Percentiles rank a stretch among this genome's conserved stretches.
Conservation (phyloP, 2,888 invertebrate species). For the Drosophila subquinaria region DNA sequence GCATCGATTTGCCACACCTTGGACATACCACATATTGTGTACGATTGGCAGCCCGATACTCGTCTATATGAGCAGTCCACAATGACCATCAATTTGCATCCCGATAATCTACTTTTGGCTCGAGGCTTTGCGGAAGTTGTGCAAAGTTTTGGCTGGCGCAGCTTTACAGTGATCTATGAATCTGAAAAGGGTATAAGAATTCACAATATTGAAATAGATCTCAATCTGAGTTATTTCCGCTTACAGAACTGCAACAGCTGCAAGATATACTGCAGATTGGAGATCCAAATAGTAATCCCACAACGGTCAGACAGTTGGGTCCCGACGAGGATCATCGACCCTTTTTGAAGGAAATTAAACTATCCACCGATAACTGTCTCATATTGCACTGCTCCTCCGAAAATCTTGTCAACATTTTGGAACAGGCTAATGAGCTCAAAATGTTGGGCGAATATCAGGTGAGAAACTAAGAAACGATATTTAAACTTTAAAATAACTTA, state of each 20-base stretch:
- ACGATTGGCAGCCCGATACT: conserved; percentile 87
- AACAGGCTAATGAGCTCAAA: conserved; percentile 92
- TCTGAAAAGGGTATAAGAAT: conserved; percentile 89
- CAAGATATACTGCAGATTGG: conserved; percentile 92
- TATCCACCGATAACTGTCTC: conserved; percentile 90
- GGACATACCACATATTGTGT: conserved; percentile 89
- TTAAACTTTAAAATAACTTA: too few relatives aligned
- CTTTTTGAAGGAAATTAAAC: conserved; percentile 91
- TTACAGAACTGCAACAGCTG: conserved; percentile 89
- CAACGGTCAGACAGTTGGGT: conserved; percentile 90
- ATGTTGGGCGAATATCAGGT: conserved; percentile 93
- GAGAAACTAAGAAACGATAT: conserved; percentile 9
- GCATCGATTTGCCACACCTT: conserved; percentile 88
- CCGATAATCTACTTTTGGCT: conserved; percentile 88
- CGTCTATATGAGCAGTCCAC: conserved; percentile 84
- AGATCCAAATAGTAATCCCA: conserved; percentile 88
- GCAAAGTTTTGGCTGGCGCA: conserved; percentile 91
- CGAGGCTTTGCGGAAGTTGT: conserved; percentile 91
- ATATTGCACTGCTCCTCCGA: conserved; percentile 91
- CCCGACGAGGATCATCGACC: conserved; percentile 87
- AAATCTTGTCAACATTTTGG: conserved; percentile 89
- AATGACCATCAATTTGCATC: conserved; percentile 90
- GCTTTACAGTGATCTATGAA: conserved; percentile 93
- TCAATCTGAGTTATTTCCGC: not conserved
- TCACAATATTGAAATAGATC: too few relatives aligned